phyloP scores from a whole-genome alignment of 2,113 vertebrate species.

The Bujurquina vittata region DNA sequence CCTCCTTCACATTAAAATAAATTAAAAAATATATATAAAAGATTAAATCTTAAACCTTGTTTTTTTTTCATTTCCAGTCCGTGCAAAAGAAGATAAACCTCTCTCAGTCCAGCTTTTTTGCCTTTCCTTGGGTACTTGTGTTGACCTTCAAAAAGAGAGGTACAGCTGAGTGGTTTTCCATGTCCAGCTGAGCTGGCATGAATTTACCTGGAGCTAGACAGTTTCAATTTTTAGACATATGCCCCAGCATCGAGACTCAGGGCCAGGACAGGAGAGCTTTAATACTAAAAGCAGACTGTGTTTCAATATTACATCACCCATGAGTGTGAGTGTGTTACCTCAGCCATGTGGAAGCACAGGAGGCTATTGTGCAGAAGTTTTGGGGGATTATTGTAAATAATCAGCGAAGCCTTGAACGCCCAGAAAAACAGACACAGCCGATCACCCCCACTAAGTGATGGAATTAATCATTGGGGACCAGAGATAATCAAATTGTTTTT shows the following conservation, averaged over 20 bases:
- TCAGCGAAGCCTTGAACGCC: background rate
- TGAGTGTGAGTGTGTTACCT: background rate
- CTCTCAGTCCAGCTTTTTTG: background rate
- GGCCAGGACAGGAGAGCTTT: constrained; percentile 9
- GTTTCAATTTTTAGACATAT: constrained; percentile 44
- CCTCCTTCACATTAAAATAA: background rate
- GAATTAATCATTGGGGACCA: no score
- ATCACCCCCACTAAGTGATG: no score
- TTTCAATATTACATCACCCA: constrained; percentile 48
- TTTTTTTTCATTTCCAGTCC: background rate
- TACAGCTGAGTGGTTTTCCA: constrained; percentile 65
- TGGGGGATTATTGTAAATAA: background rate
- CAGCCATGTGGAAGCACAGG: background rate
- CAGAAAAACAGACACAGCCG: background rate
- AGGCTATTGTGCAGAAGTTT: constrained; percentile 12
- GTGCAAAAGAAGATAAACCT: background rate
- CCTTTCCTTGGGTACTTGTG: background rate
- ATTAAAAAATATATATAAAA: background rate
- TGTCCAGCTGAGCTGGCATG: constrained; percentile 52
- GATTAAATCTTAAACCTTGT: background rate
- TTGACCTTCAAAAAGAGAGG: constrained; percentile 37
- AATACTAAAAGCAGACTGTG: constrained; percentile 34
- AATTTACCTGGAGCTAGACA: constrained; percentile 53
- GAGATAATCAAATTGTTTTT: no score
- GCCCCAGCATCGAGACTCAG: constrained; percentile 7